Percentiles rank a stretch among this genome's conserved stretches.
Evolutionary conservation across 2,797 vertebrate species (phyloP).

Genomic region (Hyperoplus immaculatus): DNA sequence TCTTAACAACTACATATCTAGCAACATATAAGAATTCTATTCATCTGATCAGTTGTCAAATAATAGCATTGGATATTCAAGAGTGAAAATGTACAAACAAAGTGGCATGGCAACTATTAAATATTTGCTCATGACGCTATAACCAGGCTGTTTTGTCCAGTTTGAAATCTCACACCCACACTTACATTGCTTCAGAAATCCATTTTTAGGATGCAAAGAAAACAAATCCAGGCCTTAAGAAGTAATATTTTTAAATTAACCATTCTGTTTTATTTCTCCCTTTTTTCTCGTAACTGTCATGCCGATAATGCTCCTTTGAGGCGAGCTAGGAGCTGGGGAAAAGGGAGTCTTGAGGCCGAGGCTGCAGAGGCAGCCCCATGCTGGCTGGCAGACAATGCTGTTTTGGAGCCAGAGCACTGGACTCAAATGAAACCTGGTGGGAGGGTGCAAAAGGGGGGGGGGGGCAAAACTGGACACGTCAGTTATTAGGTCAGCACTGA

Average conservation of each 20-base stretch:
- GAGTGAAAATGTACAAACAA: constrained; percentile 42
- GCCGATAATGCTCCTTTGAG: constrained; percentile 79
- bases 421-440: constrained; percentile 80
- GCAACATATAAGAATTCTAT: constrained; percentile 36
- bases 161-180: constrained; percentile 57
- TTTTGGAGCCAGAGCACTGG: constrained; percentile 76
- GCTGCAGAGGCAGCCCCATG: constrained; percentile 83
- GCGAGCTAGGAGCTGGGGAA: constrained; percentile 72
- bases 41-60: constrained; percentile 10
- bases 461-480: constrained; percentile 80
- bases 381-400: constrained; percentile 86
- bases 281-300: constrained; percentile 83
- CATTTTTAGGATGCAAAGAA: constrained; percentile 19
- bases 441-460: constrained; percentile 54
- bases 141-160: constrained; percentile 20
- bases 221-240: constrained; percentile 47
- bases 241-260: constrained; percentile 79
- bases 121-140: constrained; percentile 40
- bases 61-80: constrained; percentile 39
- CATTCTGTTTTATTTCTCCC: constrained; percentile 69
- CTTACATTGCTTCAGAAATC: constrained; percentile 9
- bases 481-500: constrained; percentile 81
- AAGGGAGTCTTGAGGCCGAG: constrained; percentile 71
- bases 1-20: constrained; percentile 42
- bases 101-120: constrained; percentile 45